These are phyloP conservation scores for Lepidostoma basale DNA, from an alignment of 1,140 invertebrate genomes.

Conservation along the genomic window DNA sequence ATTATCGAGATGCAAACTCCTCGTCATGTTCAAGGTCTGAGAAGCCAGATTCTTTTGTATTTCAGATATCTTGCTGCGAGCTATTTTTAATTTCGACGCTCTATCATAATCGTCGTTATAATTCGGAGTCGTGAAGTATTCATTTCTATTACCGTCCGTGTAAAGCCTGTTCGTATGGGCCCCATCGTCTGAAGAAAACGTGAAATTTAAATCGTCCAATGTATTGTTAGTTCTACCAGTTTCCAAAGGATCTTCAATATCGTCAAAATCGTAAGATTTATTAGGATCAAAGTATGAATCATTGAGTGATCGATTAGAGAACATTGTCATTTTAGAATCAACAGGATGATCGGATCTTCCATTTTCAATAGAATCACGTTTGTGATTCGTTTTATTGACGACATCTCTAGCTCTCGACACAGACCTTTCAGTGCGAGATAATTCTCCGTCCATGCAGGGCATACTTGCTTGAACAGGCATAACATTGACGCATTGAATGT, in stretches of 20 bases:
- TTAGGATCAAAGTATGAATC: background rate
- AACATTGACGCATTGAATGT: conserved; percentile 37
- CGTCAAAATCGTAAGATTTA: background rate
- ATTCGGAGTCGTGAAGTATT: background rate
- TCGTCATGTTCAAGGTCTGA: conserved; percentile 17
- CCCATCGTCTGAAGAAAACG: conserved; percentile 53
- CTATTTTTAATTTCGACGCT: conserved; percentile 36
- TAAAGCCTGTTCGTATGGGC: conserved; percentile 21
- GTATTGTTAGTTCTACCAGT: conserved; percentile 59
- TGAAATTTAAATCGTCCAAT: conserved; percentile 58
- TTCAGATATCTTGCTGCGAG: conserved; percentile 39
- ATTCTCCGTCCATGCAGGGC: background rate
- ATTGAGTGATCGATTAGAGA: background rate
- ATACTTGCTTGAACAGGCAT: conserved; percentile 12
- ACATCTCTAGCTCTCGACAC: background rate
- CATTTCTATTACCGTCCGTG: conserved; percentile 9
- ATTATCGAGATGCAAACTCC: background rate
- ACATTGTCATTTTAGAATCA: background rate
- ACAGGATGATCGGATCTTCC: background rate
- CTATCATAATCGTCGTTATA: conserved; percentile 31
- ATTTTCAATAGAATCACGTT: background rate
- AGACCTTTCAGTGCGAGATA: background rate
- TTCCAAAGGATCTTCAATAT: conserved; percentile 49
- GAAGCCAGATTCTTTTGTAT: conserved; percentile 43
- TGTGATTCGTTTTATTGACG: background rate